These are phyloP conservation scores for Apolygus lucorum DNA, from an alignment of 1,140 invertebrate genomes.

Conservation along the genomic window DNA sequence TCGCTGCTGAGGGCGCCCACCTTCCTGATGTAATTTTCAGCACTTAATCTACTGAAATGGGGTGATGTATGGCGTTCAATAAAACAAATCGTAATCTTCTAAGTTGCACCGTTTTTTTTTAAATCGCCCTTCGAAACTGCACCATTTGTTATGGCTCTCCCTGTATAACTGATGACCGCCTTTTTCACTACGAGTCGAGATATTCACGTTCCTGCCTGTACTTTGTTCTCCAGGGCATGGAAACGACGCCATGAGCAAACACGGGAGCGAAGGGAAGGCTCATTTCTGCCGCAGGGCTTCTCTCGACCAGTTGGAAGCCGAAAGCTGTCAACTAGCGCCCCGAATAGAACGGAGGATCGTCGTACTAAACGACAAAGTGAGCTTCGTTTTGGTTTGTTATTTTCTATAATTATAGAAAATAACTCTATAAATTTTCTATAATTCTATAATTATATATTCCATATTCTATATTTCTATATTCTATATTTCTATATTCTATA, in stretches of 20 bases:
- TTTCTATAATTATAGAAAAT: not conserved
- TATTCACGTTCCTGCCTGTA: not conserved
- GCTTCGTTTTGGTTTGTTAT: not conserved
- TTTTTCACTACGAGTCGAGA: not conserved
- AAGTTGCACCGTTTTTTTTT: too few species aligned
- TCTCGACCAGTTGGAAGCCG: conserved; percentile 65
- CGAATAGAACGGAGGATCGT: conserved; percentile 66
- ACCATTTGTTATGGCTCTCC: too few species aligned
- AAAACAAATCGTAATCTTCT: too few species aligned
- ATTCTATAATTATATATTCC: not conserved
- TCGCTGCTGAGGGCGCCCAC: too few species aligned
- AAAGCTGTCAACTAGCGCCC: conserved; percentile 63
- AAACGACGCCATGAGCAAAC: conserved; percentile 22
- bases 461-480: not conserved
- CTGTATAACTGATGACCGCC: too few species aligned
- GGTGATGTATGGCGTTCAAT: too few species aligned
- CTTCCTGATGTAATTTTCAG: too few species aligned
- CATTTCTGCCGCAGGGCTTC: conserved; percentile 58
- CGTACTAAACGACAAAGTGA: conserved; percentile 46
- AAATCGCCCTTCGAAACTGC: too few species aligned
- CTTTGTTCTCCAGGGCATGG: conserved; percentile 13
- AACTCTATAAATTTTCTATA: not conserved
- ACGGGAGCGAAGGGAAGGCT: conserved; percentile 34
- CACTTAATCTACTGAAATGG: too few species aligned
- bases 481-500: not conserved